Evolutionary conservation across 1,140 invertebrate genomes (phyloP).

Genomic region (Aphelenchoides besseyi): DNA sequence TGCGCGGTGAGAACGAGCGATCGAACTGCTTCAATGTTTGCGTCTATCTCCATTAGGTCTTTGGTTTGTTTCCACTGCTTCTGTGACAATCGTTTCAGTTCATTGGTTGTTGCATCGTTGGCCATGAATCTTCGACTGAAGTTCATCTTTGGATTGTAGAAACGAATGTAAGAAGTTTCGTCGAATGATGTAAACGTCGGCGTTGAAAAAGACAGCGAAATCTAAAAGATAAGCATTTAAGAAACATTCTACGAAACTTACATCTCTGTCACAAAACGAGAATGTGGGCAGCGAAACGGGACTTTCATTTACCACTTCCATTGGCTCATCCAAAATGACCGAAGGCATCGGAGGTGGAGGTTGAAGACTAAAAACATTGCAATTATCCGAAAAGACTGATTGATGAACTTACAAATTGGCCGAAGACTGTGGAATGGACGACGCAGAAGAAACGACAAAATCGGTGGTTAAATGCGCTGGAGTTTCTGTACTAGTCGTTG

Average conservation of each 20-base stretch:
- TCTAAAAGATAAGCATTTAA: background rate
- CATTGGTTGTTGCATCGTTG: background rate
- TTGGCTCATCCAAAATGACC: background rate
- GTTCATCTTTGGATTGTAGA: background rate
- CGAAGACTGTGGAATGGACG: background rate
- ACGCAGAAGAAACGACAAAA: too few relatives aligned
- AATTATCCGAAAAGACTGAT: background rate
- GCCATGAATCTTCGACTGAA: background rate
- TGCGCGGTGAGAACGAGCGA: background rate
- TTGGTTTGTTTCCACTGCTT: background rate
- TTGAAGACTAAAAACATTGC: background rate
- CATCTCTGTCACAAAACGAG: background rate
- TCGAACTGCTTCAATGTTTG: background rate
- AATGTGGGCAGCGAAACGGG: background rate
- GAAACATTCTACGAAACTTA: background rate
- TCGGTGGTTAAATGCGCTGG: too few relatives aligned
- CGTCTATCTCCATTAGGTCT: background rate
- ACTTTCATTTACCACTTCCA: background rate
- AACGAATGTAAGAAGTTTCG: background rate
- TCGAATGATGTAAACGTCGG: background rate
- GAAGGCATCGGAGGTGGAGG: background rate
- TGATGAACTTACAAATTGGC: background rate
- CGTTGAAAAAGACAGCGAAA: background rate
- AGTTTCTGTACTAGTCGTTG: background rate
- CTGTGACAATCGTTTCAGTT: background rate